These are phyloP conservation scores for Drosophila pandora DNA, from an alignment of 1,140 invertebrate species.

Conservation along the genomic window DNA sequence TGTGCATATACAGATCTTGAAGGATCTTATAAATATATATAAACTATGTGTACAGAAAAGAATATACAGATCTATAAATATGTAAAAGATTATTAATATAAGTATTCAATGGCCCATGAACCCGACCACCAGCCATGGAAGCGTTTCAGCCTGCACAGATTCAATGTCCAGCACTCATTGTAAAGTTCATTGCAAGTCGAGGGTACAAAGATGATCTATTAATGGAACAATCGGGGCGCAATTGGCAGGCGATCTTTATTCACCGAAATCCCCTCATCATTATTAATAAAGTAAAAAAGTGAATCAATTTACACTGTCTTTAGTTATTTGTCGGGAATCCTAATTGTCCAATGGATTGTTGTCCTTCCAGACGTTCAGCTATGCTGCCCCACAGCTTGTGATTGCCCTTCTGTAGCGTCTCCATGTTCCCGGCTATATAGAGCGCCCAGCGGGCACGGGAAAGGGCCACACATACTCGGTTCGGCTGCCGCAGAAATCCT, in stretches of 20 bases:
- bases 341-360: constrained; percentile 40
- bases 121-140: constrained; percentile 4
- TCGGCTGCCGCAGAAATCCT: constrained; percentile 90
- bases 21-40: constrained; percentile 27
- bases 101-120: constrained; percentile 12
- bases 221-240: constrained; percentile 21
- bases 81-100: constrained; percentile 18
- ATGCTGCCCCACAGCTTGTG: constrained; percentile 85
- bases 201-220: constrained; percentile 5
- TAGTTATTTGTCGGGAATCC: constrained; percentile 43
- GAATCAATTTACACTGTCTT: constrained; percentile 28
- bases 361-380: constrained; percentile 37
- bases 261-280: constrained; percentile 42
- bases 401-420: constrained; percentile 85
- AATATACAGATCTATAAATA: constrained; percentile 23
- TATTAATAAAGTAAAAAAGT: constrained; percentile 44
- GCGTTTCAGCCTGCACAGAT: constrained; percentile 20
- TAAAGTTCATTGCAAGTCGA: constrained; percentile 12
- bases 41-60: constrained; percentile 33
- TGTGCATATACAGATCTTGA: constrained; percentile 37
- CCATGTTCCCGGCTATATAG: constrained; percentile 88
- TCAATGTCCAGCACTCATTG: constrained; percentile 19
- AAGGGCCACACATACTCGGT: constrained; percentile 93
- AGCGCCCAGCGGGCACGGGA: constrained; percentile 91
- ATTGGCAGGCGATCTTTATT: constrained; percentile 33